Evolutionary conservation across 2,797 vertebrate species (phyloP), one percentile per base, ranked within the genome.

Genomic region (Mionectes olivaceus): DNA sequence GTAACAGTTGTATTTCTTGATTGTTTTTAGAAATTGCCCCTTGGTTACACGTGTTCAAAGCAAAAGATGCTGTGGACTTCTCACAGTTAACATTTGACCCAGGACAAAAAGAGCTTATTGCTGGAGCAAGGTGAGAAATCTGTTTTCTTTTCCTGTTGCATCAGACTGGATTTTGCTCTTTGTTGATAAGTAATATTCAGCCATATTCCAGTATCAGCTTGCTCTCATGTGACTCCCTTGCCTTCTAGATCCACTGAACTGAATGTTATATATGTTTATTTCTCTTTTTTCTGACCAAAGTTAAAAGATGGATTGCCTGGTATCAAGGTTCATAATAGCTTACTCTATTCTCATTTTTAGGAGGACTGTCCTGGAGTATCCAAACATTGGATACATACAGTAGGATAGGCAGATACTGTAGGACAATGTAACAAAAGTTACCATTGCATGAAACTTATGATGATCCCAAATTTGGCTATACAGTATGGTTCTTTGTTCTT

Each of bases 31-130:
- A 99, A 96, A 99, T 99, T 97, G 98, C 98, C 95, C 99, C 99
- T 27, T 99, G 99, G 99, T 98, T 99, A 95, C 98, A 97, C 83
- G 97, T 98, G 96, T 99, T 99, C 98, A 98, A 98, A 97, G 98
- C 98, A 43, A 98, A 99, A 97, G 98, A 98, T 96, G 99, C 99
- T 52, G 99, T 99, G 96, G 99, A 99, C 98, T 99, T 99, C 97
- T 99, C 99, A 57, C 99, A 99, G 98, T 97, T 99, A 98, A 99
- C 99, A 33, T 99, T 99, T 97, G 99, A 99, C 96, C 99, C 99
- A 8, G 98, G 99, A 97, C 99, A 99, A 97, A 99, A 99, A 81
- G 99, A 99, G 95, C 98, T 99, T 96, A 98, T 99, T 95, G 99
- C 99, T 87, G 99, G 99, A 96, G 99, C 99, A 97, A 99, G 99